These are phyloP conservation scores for Drosophila kuntzei DNA, from an alignment of 2,888 invertebrate genomes.

Conservation along the genomic window DNA sequence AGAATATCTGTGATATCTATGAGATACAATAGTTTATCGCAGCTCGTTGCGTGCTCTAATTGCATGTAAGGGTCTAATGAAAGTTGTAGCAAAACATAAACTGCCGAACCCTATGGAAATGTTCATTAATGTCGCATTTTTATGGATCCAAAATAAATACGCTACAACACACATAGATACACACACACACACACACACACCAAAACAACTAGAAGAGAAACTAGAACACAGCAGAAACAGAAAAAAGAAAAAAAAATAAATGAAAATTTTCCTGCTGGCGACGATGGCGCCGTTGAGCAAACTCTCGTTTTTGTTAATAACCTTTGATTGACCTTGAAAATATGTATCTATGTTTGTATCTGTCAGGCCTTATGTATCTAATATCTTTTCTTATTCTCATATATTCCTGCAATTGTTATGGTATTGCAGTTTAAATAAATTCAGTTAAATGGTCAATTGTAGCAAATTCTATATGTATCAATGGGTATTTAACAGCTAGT, in stretches of 20 bases:
- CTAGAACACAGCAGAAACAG: conserved; percentile 23
- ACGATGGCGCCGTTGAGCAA: conserved; percentile 21
- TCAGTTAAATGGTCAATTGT: conserved; percentile 67
- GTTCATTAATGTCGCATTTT: conserved; percentile 28
- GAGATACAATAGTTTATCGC: conserved; percentile 5
- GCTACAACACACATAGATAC: conserved; percentile 11
- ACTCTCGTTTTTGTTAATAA: conserved; percentile 72
- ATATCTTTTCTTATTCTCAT: conserved; percentile 10
- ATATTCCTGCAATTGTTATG: conserved; percentile 13
- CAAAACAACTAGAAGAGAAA: conserved; percentile 35
- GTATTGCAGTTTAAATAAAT: conserved; percentile 45
- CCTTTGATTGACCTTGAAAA: conserved; percentile 83
- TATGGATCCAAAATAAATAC: conserved; percentile 51
- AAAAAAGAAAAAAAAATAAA: conserved; percentile 46
- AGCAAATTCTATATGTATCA: conserved; percentile 12
- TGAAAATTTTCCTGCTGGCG: conserved; percentile 59
- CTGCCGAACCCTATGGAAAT: conserved; percentile 25
- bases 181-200: conserved; percentile 5
- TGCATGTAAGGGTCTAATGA: conserved; percentile 54
- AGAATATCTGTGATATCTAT: not conserved
- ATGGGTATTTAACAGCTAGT: conserved; percentile 24
- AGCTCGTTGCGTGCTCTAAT: conserved; percentile 59
- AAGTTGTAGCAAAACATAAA: conserved; percentile 34
- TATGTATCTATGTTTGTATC: conserved; percentile 41
- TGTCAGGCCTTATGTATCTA: conserved; percentile 1